Evolutionary conservation across 53 echinoderm and acorn worm species (phyloP), one percentile per base, ranked within the genome.

Genomic region (Holothuria leucospilota): DNA sequence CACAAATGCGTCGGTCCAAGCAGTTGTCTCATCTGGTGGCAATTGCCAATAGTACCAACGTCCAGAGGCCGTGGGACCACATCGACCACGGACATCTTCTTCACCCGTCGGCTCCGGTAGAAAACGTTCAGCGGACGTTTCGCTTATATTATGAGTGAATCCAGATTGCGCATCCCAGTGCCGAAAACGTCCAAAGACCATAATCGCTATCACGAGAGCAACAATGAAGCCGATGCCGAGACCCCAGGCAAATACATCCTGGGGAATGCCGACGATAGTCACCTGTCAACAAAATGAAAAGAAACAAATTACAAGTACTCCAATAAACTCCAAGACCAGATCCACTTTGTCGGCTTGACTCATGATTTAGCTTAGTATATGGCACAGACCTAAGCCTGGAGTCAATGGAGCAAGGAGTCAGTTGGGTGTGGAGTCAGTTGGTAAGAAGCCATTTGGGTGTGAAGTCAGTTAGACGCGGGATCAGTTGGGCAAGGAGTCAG

Each of bases 11-110:
- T 81, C 40, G n/a, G 86, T 86, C 29, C 68, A 52, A 13, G 62
- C 51, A 10, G 71, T 87, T 39, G 68, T 87, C 13, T 86, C 64
- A 8, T 38, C 73, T 7, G 87, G 86, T 6, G 84, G 84, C 20
- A 90, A 63, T 63, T 90, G 63, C 90, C 90, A 90, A 62, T 90
- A 90, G 86, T 90, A 86, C 90, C 90, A 90, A 23, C 86, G 65
- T 13, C 56, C 51, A 8, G 68, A 12, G 10, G 90, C 90, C 34
- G 65, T 75, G 29, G 78, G 27, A 41, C 78, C 89, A 64, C 68
- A 62, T 20, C 89, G 59, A 26, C 89, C 89, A 7, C 71, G 71
- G 18, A 89, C 74, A 9, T 74, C 84, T 12, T 41, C 39, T 39
- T 90, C 90, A 11, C 67, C 67, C n/a, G 24, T 21, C 4, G 90